These are phyloP conservation scores for Indri indri DNA, from an alignment of 2,113 vertebrate species.

Conservation along the genomic window DNA sequence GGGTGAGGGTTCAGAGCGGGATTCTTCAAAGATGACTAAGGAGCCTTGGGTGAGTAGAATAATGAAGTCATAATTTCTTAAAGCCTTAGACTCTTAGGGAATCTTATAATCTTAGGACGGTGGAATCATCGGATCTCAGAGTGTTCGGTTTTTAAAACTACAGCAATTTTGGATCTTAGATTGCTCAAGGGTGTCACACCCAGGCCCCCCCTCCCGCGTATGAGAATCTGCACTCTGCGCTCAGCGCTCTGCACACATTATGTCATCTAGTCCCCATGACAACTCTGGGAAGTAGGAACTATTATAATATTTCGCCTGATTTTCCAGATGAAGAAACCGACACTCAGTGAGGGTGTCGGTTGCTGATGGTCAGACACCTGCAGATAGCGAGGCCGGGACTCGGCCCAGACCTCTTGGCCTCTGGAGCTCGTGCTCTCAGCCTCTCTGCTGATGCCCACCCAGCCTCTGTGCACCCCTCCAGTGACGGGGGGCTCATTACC, in stretches of 20 bases:
- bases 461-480: background rate
- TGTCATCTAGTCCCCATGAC: background rate
- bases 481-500: background rate
- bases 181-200: background rate
- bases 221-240: fast-evolving
- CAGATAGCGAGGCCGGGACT: fast-evolving
- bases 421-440: background rate
- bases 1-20: fast-evolving
- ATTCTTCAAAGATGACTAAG: background rate
- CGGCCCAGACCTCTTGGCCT: fast-evolving
- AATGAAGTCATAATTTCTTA: background rate
- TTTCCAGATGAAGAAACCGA: background rate
- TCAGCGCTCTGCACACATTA: background rate
- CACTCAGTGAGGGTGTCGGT: background rate
- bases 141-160: background rate
- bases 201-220: background rate
- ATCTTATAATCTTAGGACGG: background rate
- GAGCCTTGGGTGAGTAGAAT: background rate
- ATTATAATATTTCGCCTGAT: background rate
- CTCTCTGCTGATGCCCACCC: background rate
- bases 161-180: background rate
- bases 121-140: background rate
- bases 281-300: background rate
- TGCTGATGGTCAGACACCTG: background rate
- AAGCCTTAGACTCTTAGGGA: background rate